phyloP scores from a whole-genome alignment of 2,113 vertebrate species.

The Coreoperca whiteheadi region DNA sequence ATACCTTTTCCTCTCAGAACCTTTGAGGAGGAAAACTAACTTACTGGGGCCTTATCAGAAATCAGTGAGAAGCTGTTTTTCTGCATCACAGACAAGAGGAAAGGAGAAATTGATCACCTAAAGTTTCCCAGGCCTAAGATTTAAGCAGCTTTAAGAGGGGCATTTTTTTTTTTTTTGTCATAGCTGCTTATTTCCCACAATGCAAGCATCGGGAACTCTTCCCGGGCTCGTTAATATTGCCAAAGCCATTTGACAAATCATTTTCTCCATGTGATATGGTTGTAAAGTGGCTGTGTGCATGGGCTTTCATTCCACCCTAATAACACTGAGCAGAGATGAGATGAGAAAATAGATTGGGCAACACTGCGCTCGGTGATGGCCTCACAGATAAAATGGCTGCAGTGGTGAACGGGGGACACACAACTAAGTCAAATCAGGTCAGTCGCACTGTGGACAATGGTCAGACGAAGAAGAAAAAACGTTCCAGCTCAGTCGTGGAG shows the following conservation, averaged over 20 bases:
- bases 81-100: slow-evolving; percentile 51
- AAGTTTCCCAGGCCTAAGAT: slow-evolving; percentile 45
- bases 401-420: neutral
- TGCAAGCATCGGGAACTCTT: slow-evolving; percentile 58
- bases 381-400: slow-evolving; percentile 38
- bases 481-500: neutral
- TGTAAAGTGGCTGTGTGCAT: slow-evolving; percentile 66
- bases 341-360: slow-evolving; percentile 67
- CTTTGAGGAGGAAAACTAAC: slow-evolving; percentile 24
- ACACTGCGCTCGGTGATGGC: slow-evolving; percentile 38
- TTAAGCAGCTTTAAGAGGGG: slow-evolving; percentile 49
- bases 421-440: slow-evolving; percentile 13
- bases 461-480: neutral
- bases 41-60: slow-evolving; percentile 38
- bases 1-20: slow-evolving; percentile 25
- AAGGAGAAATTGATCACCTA: slow-evolving; percentile 58
- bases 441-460: neutral
- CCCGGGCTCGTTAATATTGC: slow-evolving; percentile 60
- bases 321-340: slow-evolving; percentile 55
- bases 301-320: slow-evolving; percentile 66
- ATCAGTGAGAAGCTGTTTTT: slow-evolving; percentile 48
- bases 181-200: slow-evolving; percentile 60
- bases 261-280: slow-evolving; percentile 62
- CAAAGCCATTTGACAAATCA: slow-evolving; percentile 62
- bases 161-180: slow-evolving; percentile 36